phyloP scores from a whole-genome alignment of 2,113 vertebrate genomes.

The Pardalotus punctatus region DNA sequence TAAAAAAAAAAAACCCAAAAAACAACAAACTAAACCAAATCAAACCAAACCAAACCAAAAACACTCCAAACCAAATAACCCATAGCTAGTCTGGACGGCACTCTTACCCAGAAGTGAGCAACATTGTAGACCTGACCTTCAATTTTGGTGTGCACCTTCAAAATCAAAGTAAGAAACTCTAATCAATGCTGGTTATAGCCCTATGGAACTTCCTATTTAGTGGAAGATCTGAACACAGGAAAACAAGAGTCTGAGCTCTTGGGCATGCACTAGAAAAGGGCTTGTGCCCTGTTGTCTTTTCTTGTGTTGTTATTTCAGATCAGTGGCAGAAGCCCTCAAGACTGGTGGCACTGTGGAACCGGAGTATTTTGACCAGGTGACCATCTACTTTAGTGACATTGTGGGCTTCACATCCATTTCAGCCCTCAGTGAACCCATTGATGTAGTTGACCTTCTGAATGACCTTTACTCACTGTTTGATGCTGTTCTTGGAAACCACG shows the following conservation, averaged over 20 bases:
- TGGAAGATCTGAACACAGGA: neutral
- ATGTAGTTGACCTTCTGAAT: constrained; percentile 92
- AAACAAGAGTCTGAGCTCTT: neutral
- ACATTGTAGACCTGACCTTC: neutral
- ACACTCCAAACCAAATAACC: too few species aligned
- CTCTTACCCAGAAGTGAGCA: neutral
- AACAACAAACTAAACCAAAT: neutral
- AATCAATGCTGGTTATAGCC: neutral
- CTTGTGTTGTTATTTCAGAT: constrained; percentile 68
- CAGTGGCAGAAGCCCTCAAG: constrained; percentile 91
- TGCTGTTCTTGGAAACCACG: constrained; percentile 87
- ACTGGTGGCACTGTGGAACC: constrained; percentile 87
- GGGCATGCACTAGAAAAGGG: neutral
- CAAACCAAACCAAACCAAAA: neutral
- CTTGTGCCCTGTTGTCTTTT: neutral
- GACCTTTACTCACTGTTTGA: constrained; percentile 91
- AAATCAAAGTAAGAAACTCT: neutral
- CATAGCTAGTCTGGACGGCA: neutral
- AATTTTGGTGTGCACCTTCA: neutral
- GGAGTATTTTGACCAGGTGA: constrained; percentile 92
- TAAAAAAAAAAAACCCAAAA: neutral
- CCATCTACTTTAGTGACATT: constrained; percentile 94
- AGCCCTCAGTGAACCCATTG: constrained; percentile 90
- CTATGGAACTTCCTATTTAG: neutral
- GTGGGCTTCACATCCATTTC: constrained; percentile 93